phyloP scores from a whole-genome alignment of 1,140 invertebrate species.

The Drosophila melanogaster region DNA sequence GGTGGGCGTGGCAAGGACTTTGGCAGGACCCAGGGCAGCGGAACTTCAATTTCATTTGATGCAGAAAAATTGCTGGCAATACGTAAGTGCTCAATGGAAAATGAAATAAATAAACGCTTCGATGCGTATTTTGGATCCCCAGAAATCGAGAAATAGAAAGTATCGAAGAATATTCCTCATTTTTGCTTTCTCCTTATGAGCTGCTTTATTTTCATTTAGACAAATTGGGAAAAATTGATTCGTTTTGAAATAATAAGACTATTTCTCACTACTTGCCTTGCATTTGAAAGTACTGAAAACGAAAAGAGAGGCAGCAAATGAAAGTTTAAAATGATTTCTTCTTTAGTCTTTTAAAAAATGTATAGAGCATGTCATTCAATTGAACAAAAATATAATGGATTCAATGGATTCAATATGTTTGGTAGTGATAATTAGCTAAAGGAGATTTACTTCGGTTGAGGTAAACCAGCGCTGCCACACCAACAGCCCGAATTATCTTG shows the following conservation, averaged over 20 bases:
- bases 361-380: background rate
- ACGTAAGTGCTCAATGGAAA: constrained; percentile 77
- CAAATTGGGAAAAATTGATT: constrained; percentile 23
- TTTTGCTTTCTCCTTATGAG: constrained; percentile 19
- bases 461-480: constrained; percentile 58
- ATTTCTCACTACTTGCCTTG: no score
- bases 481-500: constrained; percentile 58
- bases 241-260: constrained; percentile 18
- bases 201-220: constrained; percentile 25
- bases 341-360: background rate
- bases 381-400: background rate
- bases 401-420: background rate
- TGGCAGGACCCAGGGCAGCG: constrained; percentile 25
- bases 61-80: constrained; percentile 81
- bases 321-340: background rate
- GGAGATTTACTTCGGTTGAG: constrained; percentile 29
- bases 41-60: constrained; percentile 81
- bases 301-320: no score
- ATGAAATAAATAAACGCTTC: constrained; percentile 82
- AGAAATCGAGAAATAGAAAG: constrained; percentile 15
- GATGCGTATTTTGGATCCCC: constrained; percentile 47
- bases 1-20: constrained; percentile 4
- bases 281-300: background rate
- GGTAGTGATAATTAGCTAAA: constrained; percentile 20
- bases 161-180: constrained; percentile 15